These are phyloP conservation scores for Drosophila mayri DNA, from an alignment of 1,140 invertebrate genomes.

Conservation along the genomic window DNA sequence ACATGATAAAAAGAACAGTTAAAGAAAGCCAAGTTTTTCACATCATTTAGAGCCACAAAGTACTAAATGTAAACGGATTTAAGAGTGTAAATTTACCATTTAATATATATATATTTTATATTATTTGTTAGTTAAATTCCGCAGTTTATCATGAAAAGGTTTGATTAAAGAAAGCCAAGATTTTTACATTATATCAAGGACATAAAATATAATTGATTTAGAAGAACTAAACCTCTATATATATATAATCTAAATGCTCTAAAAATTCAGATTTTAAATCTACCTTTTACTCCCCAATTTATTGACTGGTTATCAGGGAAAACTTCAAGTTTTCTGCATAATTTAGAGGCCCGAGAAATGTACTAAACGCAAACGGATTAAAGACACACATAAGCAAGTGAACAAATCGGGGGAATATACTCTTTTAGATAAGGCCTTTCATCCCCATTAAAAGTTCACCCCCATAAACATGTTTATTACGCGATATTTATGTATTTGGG, in stretches of 20 bases:
- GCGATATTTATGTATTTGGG: conserved; percentile 52
- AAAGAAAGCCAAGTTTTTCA: background rate
- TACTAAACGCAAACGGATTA: conserved; percentile 1
- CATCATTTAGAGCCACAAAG: background rate
- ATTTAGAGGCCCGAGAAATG: conserved; percentile 1
- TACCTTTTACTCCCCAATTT: background rate
- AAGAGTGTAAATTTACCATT: background rate
- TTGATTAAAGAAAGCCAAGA: background rate
- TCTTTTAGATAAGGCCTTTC: conserved; percentile 32
- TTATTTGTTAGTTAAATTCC: background rate
- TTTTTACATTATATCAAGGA: background rate
- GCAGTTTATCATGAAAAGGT: background rate
- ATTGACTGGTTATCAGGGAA: conserved; percentile 25
- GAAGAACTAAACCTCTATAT: too few species aligned
- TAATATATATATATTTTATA: background rate
- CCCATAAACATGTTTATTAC: conserved; percentile 49
- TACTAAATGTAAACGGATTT: background rate
- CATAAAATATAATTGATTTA: too few species aligned
- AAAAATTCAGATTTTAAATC: background rate
- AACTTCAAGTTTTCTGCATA: conserved; percentile 19
- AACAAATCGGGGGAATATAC: background rate
- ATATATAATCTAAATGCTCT: too few species aligned
- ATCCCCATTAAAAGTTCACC: conserved; percentile 13
- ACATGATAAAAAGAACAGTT: too few species aligned
- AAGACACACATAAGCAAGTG: conserved; percentile 19